These are phyloP conservation scores for Drosophila truncata DNA, from an alignment of 1,140 invertebrate genomes.

Conservation along the genomic window DNA sequence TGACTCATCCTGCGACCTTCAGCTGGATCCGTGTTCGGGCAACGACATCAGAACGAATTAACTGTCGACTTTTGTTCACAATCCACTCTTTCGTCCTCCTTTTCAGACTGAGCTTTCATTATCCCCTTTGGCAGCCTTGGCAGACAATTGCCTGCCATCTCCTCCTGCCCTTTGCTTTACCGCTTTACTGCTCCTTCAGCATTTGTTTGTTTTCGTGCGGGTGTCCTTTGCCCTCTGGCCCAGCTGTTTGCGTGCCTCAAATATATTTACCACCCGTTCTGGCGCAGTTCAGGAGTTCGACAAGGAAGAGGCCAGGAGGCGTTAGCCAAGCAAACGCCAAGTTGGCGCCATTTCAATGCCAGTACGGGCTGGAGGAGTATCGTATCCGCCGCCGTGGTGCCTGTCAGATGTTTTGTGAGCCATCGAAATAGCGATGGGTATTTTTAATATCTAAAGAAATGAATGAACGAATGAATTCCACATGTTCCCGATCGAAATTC, in stretches of 20 bases:
- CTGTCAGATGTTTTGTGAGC: conserved; percentile 17
- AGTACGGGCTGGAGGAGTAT: not conserved
- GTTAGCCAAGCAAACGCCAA: conserved; percentile 35
- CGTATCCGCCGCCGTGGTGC: not conserved
- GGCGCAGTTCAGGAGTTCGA: not conserved
- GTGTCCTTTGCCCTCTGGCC: conserved; percentile 52
- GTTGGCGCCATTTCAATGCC: conserved; percentile 67
- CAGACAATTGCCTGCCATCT: conserved; percentile 51
- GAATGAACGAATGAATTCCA: conserved; percentile 7
- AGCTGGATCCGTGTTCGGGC: conserved; percentile 39
- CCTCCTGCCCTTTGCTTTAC: not conserved
- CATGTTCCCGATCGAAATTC: conserved; percentile 12
- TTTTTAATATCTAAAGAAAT: conserved; percentile 24
- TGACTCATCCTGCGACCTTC: conserved; percentile 73
- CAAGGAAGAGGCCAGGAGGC: conserved; percentile 8
- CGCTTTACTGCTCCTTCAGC: conserved; percentile 28
- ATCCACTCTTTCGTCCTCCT: conserved; percentile 7
- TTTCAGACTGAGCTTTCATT: conserved; percentile 5
- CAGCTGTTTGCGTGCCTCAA: conserved; percentile 74
- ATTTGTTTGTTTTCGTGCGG: conserved; percentile 63
- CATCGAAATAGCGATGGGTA: conserved; percentile 13
- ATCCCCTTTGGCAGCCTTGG: conserved; percentile 30
- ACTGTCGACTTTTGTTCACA: conserved; percentile 58
- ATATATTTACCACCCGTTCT: conserved; percentile 56
- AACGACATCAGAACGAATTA: conserved; percentile 54